Evolutionary conservation across 2,888 invertebrate genomes (phyloP), one percentile per base, ranked within the genome.

Genomic region (Drosophila kuntzei): DNA sequence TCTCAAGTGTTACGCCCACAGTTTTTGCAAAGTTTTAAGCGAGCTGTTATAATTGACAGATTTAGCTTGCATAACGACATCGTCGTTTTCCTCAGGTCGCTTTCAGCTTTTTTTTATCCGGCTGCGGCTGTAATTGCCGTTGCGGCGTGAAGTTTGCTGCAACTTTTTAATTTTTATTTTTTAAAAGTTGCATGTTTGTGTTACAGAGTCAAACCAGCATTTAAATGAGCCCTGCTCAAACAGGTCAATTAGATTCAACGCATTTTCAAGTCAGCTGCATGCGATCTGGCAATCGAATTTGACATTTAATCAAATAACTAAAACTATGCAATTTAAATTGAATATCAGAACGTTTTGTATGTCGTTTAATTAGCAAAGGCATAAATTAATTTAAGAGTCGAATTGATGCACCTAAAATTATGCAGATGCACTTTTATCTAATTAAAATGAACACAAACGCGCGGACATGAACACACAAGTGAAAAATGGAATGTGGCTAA

Each of bases 371-470:
- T 83, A 80, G 83, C 73, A 67, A 53, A 68, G 59, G 73, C 76
- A 87, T 80, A 79, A 87, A 84, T 84, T 87, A 83, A 71, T 61
- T 69, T 71, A 36, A 25, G 53, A 34, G 55, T 72, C 83, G 71
- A 62, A 74, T 84, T 80, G 78, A 68, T 73, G 83, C 59, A 51
- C 46, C 64, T 66, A 51, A 82, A 84, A 86, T 82, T 77, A 84
- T 86, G 84, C 76, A 88, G 82, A 86, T 88, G 73, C 80, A 82
- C 77, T 82, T 82, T 86, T 86, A 86, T 82, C 88, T 82, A 84
- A 88, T 84, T 84, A 84, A 84, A 84, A 86, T 71, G 80, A 72
- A 73, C 88, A 80, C 58, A 50, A 41, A 32, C 34, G 29, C 36
- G 32, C 54, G 22, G 51, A 47, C 60, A 39, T 46, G n/a, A 37